These are phyloP conservation scores for Cichladusa arquata DNA, from an alignment of 2,113 vertebrate species.

Conservation along the genomic window DNA sequence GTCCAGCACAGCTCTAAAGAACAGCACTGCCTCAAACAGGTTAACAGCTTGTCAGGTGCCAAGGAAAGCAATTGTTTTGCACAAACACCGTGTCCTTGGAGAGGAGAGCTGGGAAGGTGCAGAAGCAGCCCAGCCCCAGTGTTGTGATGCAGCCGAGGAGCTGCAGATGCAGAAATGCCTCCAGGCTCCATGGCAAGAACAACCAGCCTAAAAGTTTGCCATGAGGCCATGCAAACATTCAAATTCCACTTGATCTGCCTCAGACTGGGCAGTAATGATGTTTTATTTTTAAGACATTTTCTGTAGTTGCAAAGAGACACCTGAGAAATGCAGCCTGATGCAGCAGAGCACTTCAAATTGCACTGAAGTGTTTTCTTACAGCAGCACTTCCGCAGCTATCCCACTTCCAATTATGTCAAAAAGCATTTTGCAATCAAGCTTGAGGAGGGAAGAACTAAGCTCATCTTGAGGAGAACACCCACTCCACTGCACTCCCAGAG, in stretches of 20 bases:
- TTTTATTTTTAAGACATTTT: not conserved
- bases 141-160: not conserved
- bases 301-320: not conserved
- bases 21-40: not conserved
- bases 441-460: not conserved
- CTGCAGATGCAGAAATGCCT: not conserved
- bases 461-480: not conserved
- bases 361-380: not conserved
- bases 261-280: accelerated
- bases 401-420: not conserved
- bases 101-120: not conserved
- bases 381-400: not conserved
- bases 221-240: not conserved
- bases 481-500: not conserved
- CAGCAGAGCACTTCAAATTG: not conserved
- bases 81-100: accelerated
- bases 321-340: not conserved
- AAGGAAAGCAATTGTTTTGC: not conserved
- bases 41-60: not conserved
- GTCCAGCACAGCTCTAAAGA: not conserved
- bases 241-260: not conserved
- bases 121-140: not conserved
- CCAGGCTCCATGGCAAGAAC: not conserved
- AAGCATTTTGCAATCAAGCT: conserved; percentile 30
- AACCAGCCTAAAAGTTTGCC: not conserved